Base-by-base conservation (phyloP, 1,140 invertebrate species). In the Lepidotrigona ventralis region DNA sequence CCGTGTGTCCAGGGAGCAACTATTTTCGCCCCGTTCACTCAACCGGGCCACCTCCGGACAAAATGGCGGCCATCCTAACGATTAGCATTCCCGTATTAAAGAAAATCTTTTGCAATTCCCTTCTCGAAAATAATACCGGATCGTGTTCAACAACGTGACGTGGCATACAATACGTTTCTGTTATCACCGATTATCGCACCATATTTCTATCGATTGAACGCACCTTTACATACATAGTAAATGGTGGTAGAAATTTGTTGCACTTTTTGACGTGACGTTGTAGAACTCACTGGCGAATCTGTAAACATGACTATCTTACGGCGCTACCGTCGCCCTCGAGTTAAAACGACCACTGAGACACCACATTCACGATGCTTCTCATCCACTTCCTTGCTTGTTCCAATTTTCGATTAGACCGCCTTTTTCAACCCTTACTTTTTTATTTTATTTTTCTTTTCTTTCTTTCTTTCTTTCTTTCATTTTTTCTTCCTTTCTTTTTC, bases 201-300 rank as follows among this genome's bases (percentile, higher is more conserved):
- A 63, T 23, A 69, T 29, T 29, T 69, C 21, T 58, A 68, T 46
- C 60, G 77, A 33, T 39, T n/a, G n/a, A 84, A 93, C 92, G 90
- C 91, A 93, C 92, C 93, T 93, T 93, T 93, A 93, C 93, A 93
- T 93, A 93, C 93, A 93, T 93, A 93, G 91, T 93, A 93, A 93
- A 92, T 91, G 89, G 85, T 88, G 63, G 90, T 93, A 91, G 88
- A 93, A 92, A 92, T 90, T 90, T 91, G 89, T 90, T 94, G 90
- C 91, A 92, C 89, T 90, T 93, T 92, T 93, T 93, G 92, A 94
- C 93, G 93, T 94, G 92, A 94, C 93, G 93, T 94, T 93, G 93
- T 90, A 88, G 90, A 93, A 92, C 91, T 91, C 88, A 85, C 91
- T 91, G 89, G 87, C 89, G 89, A 93, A 91, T 92, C 92, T 92